These are phyloP conservation scores for Zelleria hepariella DNA, from an alignment of 2,888 invertebrate genomes.

Conservation along the genomic window DNA sequence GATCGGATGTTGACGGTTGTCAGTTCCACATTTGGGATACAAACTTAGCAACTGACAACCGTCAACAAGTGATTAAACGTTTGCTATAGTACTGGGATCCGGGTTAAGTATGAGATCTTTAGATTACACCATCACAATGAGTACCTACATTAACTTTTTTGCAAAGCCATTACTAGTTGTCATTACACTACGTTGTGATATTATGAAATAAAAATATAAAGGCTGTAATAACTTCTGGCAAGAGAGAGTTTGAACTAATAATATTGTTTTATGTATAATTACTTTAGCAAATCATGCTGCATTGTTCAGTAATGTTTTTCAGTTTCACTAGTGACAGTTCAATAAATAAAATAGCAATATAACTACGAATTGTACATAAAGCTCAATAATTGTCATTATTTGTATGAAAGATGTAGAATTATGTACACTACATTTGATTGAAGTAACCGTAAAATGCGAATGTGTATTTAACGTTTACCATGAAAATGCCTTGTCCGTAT, in stretches of 20 bases:
- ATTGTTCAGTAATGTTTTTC: not conserved
- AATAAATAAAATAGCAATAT: constrained; percentile 4
- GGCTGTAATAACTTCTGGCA: not conserved
- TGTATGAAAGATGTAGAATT: not conserved
- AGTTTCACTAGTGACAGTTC: not conserved
- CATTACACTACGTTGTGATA: constrained; percentile 4
- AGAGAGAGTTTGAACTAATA: not conserved
- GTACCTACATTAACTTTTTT: constrained; percentile 25
- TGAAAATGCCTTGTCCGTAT: constrained; percentile 9
- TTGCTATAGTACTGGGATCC: too few species aligned
- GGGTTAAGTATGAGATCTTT: constrained; percentile 43
- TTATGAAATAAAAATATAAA: not conserved
- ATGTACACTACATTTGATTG: not conserved
- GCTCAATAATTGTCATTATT: constrained; percentile 5
- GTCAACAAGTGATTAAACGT: too few species aligned
- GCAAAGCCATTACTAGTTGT: too few species aligned
- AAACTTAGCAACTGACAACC: too few species aligned
- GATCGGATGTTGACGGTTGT: too few species aligned
- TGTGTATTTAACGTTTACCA: constrained; percentile 4
- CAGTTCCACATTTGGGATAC: too few species aligned
- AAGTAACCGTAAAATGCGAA: not conserved
- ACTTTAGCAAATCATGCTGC: not conserved
- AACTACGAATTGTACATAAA: not conserved
- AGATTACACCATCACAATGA: constrained; percentile 35
- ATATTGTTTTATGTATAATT: not conserved